Evolutionary conservation across 2,113 vertebrate genomes (phyloP).

Genomic region (Scolopax mira): DNA sequence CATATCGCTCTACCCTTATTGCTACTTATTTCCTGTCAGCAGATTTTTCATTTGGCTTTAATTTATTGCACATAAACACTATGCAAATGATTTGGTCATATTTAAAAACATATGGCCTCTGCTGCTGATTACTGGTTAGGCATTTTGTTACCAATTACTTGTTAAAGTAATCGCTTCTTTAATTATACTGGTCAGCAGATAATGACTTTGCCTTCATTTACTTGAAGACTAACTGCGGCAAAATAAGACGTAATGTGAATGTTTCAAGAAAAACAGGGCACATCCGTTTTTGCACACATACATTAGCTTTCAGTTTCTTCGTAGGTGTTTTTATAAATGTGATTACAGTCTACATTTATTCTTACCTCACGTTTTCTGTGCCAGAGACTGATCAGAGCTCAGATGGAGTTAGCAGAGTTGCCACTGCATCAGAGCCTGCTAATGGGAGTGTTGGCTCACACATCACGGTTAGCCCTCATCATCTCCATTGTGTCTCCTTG

Average conservation of each 20-base stretch:
- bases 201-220: conserved; percentile 56
- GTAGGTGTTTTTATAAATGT: conserved; percentile 15
- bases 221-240: conserved; percentile 33
- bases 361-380: not conserved
- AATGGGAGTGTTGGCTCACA: not conserved
- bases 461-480: not conserved
- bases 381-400: not conserved
- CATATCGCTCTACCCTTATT: conserved; percentile 80
- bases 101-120: conserved; percentile 78
- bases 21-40: conserved; percentile 81
- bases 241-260: not conserved
- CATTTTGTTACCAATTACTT: conserved; percentile 72
- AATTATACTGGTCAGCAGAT: conserved; percentile 73
- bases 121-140: conserved; percentile 70
- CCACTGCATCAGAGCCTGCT: not conserved
- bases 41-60: conserved; percentile 85
- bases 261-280: not conserved
- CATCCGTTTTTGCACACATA: not conserved
- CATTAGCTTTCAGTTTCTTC: not conserved
- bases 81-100: conserved; percentile 79
- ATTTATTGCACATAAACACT: conserved; percentile 82
- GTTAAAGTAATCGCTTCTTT: conserved; percentile 74
- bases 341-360: not conserved
- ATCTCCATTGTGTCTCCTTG: not conserved
- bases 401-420: not conserved